A percentile compares a stretch with the other conserved stretches of the same genome.
These are phyloP conservation scores for Poecilia latipinna DNA, from an alignment of 2,113 vertebrate genomes.

Conservation along the genomic window DNA sequence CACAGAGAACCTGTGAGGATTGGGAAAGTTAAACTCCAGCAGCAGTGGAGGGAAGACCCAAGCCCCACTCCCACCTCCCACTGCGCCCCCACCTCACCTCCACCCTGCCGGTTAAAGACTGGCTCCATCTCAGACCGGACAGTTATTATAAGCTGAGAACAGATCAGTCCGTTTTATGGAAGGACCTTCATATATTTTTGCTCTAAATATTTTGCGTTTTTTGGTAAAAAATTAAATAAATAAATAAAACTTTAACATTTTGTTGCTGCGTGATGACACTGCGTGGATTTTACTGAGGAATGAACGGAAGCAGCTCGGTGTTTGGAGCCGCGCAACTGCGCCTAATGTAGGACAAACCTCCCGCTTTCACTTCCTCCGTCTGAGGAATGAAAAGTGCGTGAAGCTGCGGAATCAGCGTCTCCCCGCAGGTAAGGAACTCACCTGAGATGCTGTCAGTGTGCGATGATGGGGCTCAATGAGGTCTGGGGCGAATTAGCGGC, in stretches of 20 bases:
- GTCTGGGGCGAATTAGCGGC: too few species aligned
- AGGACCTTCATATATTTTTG: too few species aligned
- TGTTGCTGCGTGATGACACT: too few species aligned
- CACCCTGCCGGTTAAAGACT: background rate
- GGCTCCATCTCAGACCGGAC: background rate
- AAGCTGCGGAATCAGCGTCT: slow-evolving; percentile 20
- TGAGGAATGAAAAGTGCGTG: slow-evolving; percentile 40
- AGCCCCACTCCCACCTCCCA: background rate
- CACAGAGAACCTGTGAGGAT: background rate
- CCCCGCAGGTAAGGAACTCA: slow-evolving; percentile 48
- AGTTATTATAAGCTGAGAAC: too few species aligned
- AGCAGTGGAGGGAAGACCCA: background rate
- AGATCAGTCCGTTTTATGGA: too few species aligned
- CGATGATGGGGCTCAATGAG: background rate
- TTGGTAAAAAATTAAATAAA: too few species aligned
- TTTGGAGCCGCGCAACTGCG: background rate
- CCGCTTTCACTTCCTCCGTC: background rate
- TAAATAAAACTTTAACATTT: too few species aligned
- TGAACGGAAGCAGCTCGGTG: background rate
- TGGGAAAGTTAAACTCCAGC: background rate
- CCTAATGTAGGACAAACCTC: background rate
- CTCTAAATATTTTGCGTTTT: too few species aligned
- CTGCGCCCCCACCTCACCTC: too few species aligned
- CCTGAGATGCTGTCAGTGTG: background rate
- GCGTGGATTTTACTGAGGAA: background rate